phyloP scores from a whole-genome alignment of 2,888 invertebrate species.

The Pammene aurita region DNA sequence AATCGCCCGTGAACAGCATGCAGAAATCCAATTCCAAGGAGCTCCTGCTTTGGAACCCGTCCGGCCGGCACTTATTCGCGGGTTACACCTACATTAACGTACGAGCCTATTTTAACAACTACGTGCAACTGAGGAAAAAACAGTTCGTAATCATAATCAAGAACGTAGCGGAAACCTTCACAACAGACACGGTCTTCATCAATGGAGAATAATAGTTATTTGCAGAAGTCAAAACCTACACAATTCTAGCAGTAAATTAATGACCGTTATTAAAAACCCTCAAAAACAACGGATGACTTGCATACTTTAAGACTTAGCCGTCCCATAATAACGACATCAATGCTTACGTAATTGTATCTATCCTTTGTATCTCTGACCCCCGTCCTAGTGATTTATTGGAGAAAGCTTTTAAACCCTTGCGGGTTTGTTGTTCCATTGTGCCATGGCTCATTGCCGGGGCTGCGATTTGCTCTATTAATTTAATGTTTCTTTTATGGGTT shows the following conservation, averaged over 20 bases:
- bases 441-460: conserved; percentile 62
- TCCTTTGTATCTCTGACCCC: conserved; percentile 55
- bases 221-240: no score
- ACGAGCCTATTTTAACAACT: no score
- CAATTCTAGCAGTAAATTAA: neutral
- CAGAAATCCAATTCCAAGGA: no score
- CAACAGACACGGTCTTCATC: no score
- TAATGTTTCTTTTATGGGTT: conserved; percentile 48
- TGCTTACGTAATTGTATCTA: conserved; percentile 71
- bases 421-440: conserved; percentile 60
- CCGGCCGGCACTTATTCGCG: no score
- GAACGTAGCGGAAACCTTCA: no score
- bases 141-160: no score
- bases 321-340: conserved; percentile 67
- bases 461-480: conserved; percentile 67
- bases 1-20: no score
- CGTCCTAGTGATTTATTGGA: conserved; percentile 73
- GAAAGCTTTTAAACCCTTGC: conserved; percentile 83
- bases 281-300: conserved; percentile 54
- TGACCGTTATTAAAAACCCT: conserved; percentile 23
- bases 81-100: no score
- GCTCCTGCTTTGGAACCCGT: no score
- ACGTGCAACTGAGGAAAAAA: no score
- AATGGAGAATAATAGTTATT: no score
- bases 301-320: conserved; percentile 44